phyloP scores from a whole-genome alignment of 1,140 invertebrate species.

The Cydia strobilella region DNA sequence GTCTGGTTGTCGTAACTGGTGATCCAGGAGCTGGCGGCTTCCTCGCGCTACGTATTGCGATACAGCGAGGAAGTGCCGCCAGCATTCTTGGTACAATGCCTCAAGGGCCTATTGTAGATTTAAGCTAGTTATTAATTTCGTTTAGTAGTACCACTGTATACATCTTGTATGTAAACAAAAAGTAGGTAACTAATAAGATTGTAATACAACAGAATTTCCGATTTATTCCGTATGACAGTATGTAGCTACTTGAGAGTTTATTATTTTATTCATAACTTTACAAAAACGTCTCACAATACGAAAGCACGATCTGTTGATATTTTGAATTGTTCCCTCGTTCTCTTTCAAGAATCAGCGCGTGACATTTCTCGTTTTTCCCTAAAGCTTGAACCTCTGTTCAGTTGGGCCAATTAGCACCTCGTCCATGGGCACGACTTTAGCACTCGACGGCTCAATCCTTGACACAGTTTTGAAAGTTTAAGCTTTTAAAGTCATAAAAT shows the following conservation, averaged over 20 bases:
- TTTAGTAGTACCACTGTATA: too few species aligned
- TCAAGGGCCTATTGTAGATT: too few species aligned
- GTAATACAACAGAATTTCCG: too few species aligned
- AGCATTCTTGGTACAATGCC: too few species aligned
- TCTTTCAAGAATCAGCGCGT: constrained; percentile 9
- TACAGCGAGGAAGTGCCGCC: too few species aligned
- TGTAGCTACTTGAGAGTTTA: too few species aligned
- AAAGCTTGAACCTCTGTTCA: constrained; percentile 24
- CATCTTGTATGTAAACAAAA: too few species aligned
- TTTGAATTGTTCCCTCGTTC: background rate
- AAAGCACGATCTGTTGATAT: background rate
- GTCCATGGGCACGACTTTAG: constrained; percentile 12
- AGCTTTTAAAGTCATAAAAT: background rate
- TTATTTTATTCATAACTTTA: background rate
- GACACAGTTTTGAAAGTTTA: constrained; percentile 23
- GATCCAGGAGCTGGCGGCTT: too few species aligned
- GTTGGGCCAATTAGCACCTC: constrained; percentile 29
- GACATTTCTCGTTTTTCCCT: constrained; percentile 25
- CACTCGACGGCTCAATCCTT: background rate
- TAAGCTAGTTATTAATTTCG: too few species aligned
- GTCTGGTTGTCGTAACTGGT: too few species aligned
- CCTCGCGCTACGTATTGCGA: too few species aligned
- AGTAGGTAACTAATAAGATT: background rate
- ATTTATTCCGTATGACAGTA: too few species aligned
- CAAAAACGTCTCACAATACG: background rate